These are phyloP conservation scores for Conus ventricosus DNA, from an alignment of 1,140 invertebrate species.

Conservation along the genomic window DNA sequence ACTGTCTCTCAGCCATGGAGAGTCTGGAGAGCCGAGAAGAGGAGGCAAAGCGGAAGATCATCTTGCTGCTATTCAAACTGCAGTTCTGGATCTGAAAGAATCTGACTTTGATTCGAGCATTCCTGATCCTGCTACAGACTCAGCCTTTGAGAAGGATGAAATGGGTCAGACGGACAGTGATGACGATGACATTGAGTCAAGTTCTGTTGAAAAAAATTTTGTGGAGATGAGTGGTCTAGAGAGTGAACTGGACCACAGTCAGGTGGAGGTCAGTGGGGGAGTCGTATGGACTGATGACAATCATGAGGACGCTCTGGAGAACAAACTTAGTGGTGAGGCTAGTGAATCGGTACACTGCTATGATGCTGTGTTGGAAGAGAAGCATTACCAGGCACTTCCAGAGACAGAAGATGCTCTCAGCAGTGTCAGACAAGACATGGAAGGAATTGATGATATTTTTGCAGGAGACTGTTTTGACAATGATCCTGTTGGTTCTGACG, in stretches of 20 bases:
- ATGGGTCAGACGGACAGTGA: not conserved
- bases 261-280: conserved; percentile 12
- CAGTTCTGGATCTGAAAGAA: not conserved
- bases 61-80: not conserved
- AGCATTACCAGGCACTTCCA: not conserved
- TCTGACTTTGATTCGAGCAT: conserved; percentile 21
- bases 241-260: conserved; percentile 18
- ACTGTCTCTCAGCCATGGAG: not conserved
- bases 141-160: not conserved
- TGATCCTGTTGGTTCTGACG: not conserved
- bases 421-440: not conserved
- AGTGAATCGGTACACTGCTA: not conserved
- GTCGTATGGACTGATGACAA: conserved; percentile 12
- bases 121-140: not conserved
- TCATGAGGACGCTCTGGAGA: not conserved
- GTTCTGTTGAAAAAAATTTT: conserved; percentile 8
- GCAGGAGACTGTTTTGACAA: not conserved
- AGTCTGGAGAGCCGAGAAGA: not conserved
- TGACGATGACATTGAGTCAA: not conserved
- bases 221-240: not conserved
- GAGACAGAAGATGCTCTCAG: not conserved
- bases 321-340: not conserved
- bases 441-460: not conserved
- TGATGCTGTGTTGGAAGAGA: not conserved
- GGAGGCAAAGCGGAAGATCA: not conserved